Evolutionary conservation across 2,113 vertebrate species (phyloP).

Genomic region (Parus major): DNA sequence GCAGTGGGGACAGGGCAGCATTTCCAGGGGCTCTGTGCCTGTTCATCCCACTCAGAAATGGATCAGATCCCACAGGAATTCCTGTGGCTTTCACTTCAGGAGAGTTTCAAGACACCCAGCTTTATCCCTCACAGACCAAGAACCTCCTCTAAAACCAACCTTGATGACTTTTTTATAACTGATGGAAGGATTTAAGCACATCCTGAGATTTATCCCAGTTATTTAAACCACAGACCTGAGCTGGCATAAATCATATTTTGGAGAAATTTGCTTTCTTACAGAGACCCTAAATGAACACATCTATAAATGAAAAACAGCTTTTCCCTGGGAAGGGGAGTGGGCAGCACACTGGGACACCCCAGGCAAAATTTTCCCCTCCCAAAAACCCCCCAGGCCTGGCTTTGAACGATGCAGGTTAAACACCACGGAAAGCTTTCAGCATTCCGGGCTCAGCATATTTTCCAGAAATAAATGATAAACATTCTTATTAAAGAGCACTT

Average conservation of each 20-base stretch:
- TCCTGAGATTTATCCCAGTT: not conserved
- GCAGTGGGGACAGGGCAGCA: not conserved
- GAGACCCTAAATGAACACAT: not conserved
- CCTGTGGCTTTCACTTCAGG: not conserved
- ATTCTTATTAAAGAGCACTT: constrained; percentile 54
- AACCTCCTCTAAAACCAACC: not conserved
- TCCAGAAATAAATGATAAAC: constrained; percentile 54
- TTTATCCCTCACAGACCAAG: not conserved
- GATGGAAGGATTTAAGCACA: not conserved
- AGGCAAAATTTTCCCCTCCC: not conserved
- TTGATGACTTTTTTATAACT: not conserved
- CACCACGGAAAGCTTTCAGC: not conserved
- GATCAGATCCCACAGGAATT: not conserved
- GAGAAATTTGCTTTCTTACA: not conserved
- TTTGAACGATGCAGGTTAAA: not conserved
- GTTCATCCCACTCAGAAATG: not conserved
- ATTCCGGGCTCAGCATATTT: constrained; percentile 41
- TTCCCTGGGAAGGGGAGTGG: not conserved
- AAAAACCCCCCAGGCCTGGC: not conserved
- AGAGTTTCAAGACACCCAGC: not conserved
- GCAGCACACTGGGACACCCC: not conserved
- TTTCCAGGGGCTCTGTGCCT: not conserved
- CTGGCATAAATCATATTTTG: not conserved
- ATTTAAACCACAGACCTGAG: not conserved
- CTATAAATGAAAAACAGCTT: not conserved